Evolutionary conservation across 2,113 vertebrate species (phyloP).

Genomic region (Beaufortia kweichowensis): DNA sequence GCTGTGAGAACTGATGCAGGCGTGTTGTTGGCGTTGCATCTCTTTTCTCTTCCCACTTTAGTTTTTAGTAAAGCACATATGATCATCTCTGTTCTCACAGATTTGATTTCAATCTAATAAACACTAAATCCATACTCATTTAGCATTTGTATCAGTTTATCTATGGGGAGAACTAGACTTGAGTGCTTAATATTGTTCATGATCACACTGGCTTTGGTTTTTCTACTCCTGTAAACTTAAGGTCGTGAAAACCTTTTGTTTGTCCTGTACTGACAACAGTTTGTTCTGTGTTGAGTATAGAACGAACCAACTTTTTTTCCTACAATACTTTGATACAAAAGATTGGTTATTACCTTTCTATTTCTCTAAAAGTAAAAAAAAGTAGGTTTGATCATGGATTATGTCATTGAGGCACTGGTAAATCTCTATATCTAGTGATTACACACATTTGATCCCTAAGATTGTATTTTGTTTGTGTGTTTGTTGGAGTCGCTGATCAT

Average conservation of each 20-base stretch:
- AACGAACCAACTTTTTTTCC: too few relatives aligned
- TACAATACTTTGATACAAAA: too few relatives aligned
- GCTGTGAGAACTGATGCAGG: not conserved
- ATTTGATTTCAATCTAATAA: not conserved
- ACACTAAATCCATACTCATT: not conserved
- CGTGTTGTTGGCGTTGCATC: not conserved
- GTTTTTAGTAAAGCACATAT: not conserved
- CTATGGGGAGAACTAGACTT: not conserved
- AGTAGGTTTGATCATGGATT: too few relatives aligned
- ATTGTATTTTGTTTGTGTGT: not conserved
- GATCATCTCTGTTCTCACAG: not conserved
- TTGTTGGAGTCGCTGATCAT: not conserved
- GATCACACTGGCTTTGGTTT: too few relatives aligned
- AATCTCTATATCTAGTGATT: not conserved
- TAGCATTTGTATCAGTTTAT: not conserved
- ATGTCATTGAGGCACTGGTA: too few relatives aligned
- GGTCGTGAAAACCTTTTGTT: too few relatives aligned
- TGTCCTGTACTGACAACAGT: too few relatives aligned
- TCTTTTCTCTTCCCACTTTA: not conserved
- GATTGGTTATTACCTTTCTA: too few relatives aligned
- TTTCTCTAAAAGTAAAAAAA: too few relatives aligned
- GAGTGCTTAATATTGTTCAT: too few relatives aligned
- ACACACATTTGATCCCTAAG: not conserved
- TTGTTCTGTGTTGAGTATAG: too few relatives aligned
- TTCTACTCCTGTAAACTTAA: too few relatives aligned